These are phyloP conservation scores for Heterocephalus glaber DNA, from an alignment of 2,113 vertebrate species.

Conservation along the genomic window DNA sequence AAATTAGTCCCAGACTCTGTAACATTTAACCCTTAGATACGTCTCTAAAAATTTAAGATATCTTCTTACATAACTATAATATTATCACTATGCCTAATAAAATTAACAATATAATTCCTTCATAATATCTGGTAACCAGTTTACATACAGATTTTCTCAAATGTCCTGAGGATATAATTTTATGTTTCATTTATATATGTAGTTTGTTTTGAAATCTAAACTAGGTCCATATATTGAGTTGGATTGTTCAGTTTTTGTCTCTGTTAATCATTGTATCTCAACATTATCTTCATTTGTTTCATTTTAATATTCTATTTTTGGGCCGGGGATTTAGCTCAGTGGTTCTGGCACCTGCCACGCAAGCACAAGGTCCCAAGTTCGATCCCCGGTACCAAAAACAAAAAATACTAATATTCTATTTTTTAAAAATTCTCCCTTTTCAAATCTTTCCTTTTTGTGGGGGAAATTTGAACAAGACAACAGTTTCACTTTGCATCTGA, in stretches of 20 bases:
- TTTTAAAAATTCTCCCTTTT: background rate
- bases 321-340: too few species aligned
- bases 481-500: background rate
- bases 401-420: background rate
- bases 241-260: background rate
- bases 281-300: background rate
- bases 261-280: background rate
- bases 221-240: background rate
- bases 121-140: background rate
- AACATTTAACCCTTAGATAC: background rate
- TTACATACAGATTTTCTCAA: background rate
- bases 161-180: background rate
- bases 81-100: background rate
- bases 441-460: background rate
- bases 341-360: too few species aligned
- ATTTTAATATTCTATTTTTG: background rate
- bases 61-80: background rate
- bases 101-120: background rate
- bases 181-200: constrained; percentile 32
- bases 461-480: background rate
- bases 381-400: too few species aligned
- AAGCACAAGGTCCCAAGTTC: too few species aligned
- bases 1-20: background rate
- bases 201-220: constrained; percentile 2
- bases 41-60: background rate